Evolutionary conservation across 2,113 vertebrate genomes (phyloP), one percentile per base, ranked within the genome.

Genomic region (Notechis scutatus): DNA sequence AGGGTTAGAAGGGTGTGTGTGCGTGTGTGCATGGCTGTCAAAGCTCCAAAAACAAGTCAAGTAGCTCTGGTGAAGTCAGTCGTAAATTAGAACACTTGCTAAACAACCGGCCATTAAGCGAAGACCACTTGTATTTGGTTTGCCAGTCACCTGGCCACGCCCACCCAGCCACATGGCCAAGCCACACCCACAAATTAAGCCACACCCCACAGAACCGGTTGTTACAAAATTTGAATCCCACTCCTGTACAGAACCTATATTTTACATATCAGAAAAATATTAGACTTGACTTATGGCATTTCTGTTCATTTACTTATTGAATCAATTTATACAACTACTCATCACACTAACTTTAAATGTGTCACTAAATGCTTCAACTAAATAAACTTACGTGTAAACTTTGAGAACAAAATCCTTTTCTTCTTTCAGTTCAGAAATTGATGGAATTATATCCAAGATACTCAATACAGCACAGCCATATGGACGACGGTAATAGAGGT

Each of bases 371-470:
- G 24, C 29, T 57, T 15, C 4, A 85, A 42, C 88, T 34, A 86
- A 95, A 90, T 91, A 95, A 81, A 98, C 99, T 99, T 96, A 99
- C 99, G 98, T 99, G 97, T 99, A 99, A 97, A 99, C 99, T 97
- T 99, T 99, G 93, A 99, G 98, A 93, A 99, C 99, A 97, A 99
- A 99, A 97, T 99, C 99, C 95, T 99, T 99, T 96, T 99, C 99
- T 93, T 99, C 99, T 95, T 99, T 99, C 94, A 99, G 97, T 96
- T 99, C 99, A 0, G 98, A 98, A 95, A 99, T 98, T 23, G 98
- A 98, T 95, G 99, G 99, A 69, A 99, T 98, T 91, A 98, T 98
- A 85, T 99, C 99, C 94, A 98, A 97, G 96, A 99, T 97, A 95
- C 99, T 98, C 14, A 99, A 96, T 21, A 99, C 99, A 0, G 99